phyloP scores from a whole-genome alignment of 2,888 invertebrate genomes.

The Chouioia cunea region DNA sequence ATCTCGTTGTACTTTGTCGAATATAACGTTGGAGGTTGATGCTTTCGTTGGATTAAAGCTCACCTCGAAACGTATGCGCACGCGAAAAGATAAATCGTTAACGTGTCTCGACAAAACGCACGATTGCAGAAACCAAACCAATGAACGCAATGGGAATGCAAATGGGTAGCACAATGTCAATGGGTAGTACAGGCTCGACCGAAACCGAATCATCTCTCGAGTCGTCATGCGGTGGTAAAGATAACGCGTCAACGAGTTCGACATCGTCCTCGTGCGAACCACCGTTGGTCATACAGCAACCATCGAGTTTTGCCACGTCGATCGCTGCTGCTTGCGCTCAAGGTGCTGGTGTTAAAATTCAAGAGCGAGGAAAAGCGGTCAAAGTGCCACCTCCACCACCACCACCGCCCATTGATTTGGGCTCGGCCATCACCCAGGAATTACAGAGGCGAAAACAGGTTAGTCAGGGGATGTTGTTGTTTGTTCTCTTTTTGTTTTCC shows the following conservation, averaged over 20 bases:
- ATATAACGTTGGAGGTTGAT: too few species aligned
- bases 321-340: conserved; percentile 51
- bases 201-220: conserved; percentile 66
- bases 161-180: conserved; percentile 67
- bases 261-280: conserved; percentile 66
- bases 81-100: too few species aligned
- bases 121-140: conserved; percentile 61
- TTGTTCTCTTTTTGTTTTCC: not conserved
- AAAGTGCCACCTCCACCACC: conserved; percentile 52
- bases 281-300: too few species aligned
- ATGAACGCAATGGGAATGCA: conserved; percentile 67
- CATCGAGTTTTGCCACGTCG: conserved; percentile 51
- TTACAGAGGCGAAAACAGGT: conserved; percentile 78
- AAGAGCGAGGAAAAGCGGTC: conserved; percentile 18
- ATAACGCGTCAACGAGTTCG: conserved; percentile 63
- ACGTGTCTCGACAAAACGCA: too few species aligned
- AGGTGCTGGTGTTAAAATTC: conserved; percentile 29
- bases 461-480: conserved; percentile 31
- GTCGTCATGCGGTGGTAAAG: conserved; percentile 65
- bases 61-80: too few species aligned
- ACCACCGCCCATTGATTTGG: conserved; percentile 70
- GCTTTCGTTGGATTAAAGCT: too few species aligned
- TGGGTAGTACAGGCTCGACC: conserved; percentile 67
- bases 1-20: too few species aligned
- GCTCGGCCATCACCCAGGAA: conserved; percentile 80